Conservation (phyloP, 1,140 invertebrate genomes). For the Trissolcus basalis region DNA sequence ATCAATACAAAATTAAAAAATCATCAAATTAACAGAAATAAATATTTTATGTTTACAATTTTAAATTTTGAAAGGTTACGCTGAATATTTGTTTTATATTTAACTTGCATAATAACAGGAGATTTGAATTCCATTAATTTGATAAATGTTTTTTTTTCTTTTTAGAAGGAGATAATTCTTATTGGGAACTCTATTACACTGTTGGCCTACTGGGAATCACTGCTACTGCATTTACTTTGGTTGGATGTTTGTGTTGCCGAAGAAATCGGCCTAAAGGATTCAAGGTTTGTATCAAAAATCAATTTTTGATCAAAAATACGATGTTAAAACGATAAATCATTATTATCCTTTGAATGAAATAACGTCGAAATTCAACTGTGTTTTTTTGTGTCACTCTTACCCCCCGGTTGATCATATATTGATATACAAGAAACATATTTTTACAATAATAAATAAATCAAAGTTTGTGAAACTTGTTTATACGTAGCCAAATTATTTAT, state of each 20-base stretch:
- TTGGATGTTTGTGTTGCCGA: conserved; percentile 71
- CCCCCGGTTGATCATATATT: no score
- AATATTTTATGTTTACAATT: conserved; percentile 1
- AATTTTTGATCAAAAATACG: neutral
- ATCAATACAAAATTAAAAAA: no score
- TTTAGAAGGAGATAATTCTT: conserved; percentile 56
- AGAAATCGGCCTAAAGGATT: conserved; percentile 72
- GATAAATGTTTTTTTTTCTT: conserved; percentile 20
- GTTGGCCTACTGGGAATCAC: conserved; percentile 65
- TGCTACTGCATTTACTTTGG: conserved; percentile 67
- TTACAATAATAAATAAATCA: no score
- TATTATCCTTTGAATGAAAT: neutral
- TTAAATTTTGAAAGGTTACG: no score
- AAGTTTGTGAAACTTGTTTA: no score
- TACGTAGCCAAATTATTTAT: no score
- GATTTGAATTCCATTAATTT: no score
- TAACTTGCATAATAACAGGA: conserved; percentile 3
- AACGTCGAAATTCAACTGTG: no score
- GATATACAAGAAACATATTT: no score
- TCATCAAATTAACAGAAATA: no score
- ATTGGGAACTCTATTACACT: conserved; percentile 67
- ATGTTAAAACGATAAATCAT: neutral
- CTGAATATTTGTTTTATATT: conserved; percentile 12
- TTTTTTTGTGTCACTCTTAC: no score
- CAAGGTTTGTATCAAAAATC: no score